phyloP scores from a whole-genome alignment of 1,140 invertebrate genomes.

The Brachystomella parvula region DNA sequence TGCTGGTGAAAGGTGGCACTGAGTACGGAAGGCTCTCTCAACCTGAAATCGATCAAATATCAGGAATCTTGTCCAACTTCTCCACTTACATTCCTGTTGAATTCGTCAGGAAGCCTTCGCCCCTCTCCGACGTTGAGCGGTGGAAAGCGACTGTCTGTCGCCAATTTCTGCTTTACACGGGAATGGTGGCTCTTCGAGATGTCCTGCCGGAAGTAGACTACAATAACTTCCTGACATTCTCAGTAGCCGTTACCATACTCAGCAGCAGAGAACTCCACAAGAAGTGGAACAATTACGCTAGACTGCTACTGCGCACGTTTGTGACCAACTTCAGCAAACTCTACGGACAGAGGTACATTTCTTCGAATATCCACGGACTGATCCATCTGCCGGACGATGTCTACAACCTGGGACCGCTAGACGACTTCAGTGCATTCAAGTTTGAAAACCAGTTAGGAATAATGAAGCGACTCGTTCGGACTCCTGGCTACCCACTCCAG shows the following conservation, averaged over 20 bases:
- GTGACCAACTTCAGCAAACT: slow-evolving; percentile 36
- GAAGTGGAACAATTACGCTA: slow-evolving; percentile 35
- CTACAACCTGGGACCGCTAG: slow-evolving; percentile 34
- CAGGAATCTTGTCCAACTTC: background rate
- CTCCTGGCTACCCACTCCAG: slow-evolving; percentile 6
- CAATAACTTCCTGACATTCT: slow-evolving; percentile 21
- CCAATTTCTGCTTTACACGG: slow-evolving; percentile 28
- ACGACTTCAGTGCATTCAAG: slow-evolving; percentile 40
- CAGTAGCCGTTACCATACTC: slow-evolving; percentile 32
- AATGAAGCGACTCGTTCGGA: slow-evolving; percentile 15
- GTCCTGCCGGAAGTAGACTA: slow-evolving; percentile 5
- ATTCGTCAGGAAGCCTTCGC: slow-evolving; percentile 25
- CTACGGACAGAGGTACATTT: slow-evolving; percentile 40
- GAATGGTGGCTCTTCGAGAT: slow-evolving; percentile 19
- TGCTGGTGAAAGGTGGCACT: slow-evolving; percentile 35
- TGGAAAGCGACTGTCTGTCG: slow-evolving; percentile 32
- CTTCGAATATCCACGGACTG: slow-evolving; percentile 45
- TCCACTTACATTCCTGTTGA: slow-evolving; percentile 16
- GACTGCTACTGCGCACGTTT: slow-evolving; percentile 40
- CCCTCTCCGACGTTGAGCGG: slow-evolving; percentile 16
- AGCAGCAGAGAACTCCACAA: background rate
- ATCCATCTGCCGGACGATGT: slow-evolving; percentile 42
- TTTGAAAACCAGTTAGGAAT: slow-evolving; percentile 21
- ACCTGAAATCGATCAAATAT: background rate
- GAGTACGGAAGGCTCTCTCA: background rate